Conservation (phyloP, 2,888 invertebrate genomes). For the Trichogramma dendrolimi region DNA sequence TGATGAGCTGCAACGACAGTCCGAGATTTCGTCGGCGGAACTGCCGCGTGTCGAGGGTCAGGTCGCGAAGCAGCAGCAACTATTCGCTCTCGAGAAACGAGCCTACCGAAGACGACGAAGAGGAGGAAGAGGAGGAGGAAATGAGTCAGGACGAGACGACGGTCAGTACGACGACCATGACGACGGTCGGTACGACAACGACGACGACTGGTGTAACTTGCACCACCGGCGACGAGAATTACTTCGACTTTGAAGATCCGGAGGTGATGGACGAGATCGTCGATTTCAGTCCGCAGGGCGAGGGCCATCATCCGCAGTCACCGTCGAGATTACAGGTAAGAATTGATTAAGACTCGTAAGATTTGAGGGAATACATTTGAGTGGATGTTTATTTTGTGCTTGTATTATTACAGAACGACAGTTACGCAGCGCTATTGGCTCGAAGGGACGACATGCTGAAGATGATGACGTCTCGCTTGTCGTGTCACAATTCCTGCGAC, state of each 20-base stretch:
- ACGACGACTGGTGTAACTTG: conserved; percentile 14
- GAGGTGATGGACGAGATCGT: conserved; percentile 49
- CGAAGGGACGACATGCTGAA: conserved; percentile 22
- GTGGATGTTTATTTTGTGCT: no score
- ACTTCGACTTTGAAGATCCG: conserved; percentile 47
- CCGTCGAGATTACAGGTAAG: conserved; percentile 28
- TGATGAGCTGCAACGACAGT: conserved; percentile 44
- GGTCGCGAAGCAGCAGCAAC: conserved; percentile 8
- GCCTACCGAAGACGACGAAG: conserved; percentile 43
- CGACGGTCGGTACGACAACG: neutral
- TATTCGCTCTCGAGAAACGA: conserved; percentile 36
- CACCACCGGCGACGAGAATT: conserved; percentile 26
- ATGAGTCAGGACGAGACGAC: conserved; percentile 17
- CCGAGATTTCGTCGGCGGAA: conserved; percentile 45
- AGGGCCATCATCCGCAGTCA: conserved; percentile 33
- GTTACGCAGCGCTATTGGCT: conserved; percentile 18
- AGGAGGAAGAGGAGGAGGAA: conserved; percentile 38
- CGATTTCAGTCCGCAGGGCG: conserved; percentile 48
- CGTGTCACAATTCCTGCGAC: conserved; percentile 10
- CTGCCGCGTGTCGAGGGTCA: conserved; percentile 29
- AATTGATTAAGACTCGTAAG: neutral
- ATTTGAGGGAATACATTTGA: no score
- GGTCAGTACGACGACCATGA: neutral
- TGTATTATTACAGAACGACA: conserved; percentile 19
- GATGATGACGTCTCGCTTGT: conserved; percentile 5